A percentile compares a stretch with the other conserved stretches of the same genome.
Evolutionary conservation across 2,888 invertebrate genomes (phyloP).

Genomic region (Rambutsinella grinnellia): DNA sequence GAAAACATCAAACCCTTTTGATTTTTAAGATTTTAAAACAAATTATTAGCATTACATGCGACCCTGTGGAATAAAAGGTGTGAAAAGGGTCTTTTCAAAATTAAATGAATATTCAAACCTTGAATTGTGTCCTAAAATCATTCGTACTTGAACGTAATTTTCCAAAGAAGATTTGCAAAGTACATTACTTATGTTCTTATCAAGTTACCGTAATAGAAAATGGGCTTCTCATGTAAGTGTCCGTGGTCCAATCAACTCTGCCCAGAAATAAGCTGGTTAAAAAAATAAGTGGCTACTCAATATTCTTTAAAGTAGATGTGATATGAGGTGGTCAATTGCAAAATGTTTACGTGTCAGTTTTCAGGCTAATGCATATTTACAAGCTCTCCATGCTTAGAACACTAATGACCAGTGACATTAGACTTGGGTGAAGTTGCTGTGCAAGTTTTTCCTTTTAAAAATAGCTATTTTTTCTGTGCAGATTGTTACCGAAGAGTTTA

Average conservation of each 20-base stretch:
- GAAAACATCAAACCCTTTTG: not conserved
- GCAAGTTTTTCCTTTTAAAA: conserved; percentile 47
- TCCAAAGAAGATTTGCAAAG: not conserved
- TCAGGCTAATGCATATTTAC: not conserved
- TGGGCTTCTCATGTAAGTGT: not conserved
- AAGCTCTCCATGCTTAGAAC: not conserved
- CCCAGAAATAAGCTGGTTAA: not conserved
- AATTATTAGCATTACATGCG: not conserved
- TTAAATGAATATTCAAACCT: not conserved
- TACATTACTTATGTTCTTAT: not conserved
- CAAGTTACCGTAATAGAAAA: not conserved
- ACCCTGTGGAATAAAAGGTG: conserved; percentile 31
- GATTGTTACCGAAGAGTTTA: conserved; percentile 13
- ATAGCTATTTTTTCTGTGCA: conserved; percentile 36
- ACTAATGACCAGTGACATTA: not conserved
- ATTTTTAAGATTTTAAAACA: too few species aligned
- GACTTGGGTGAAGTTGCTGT: conserved; percentile 10
- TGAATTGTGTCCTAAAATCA: not conserved
- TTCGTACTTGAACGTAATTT: not conserved
- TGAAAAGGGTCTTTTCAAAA: conserved; percentile 10
- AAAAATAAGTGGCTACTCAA: not conserved
- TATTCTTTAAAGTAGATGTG: not conserved
- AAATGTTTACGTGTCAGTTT: not conserved
- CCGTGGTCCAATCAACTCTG: not conserved
- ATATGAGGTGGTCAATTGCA: not conserved